Evolutionary conservation across 1,140 invertebrate genomes (phyloP), one percentile per base, ranked within the genome.

Genomic region (Drosophila quadrilineata): DNA sequence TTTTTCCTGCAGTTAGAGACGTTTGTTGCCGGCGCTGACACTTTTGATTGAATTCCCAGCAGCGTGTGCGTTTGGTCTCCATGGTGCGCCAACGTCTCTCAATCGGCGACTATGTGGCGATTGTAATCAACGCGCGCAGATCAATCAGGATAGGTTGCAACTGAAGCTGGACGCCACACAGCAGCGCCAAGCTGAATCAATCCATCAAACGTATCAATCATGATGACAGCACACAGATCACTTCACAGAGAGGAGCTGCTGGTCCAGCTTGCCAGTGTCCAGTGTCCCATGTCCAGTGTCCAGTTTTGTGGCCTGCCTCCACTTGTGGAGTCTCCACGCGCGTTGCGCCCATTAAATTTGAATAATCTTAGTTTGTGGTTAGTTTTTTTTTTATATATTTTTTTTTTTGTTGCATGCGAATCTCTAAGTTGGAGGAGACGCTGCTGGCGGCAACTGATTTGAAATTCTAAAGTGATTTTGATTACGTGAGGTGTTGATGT

Each of bases 121-220:
- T 80, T 80, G 71, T 86, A 86, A 86, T 86, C 80, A 86, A 82
- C 75, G 82, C 75, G 71, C 65, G 24, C 68, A 71, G 75, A 86
- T 85, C 80, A 82, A 77, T 82, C 76, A 86, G 67, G n/a, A 74
- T 71, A 71, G 45, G 58, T 64, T 50, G 49, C 43, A 40, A 57
- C 40, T 36, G n/a, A n/a, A n/a, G n/a, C n/a, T 71, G 65, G 62
- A 69, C 53, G 68, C 76, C 75, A 75, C 74, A 68, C 59, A 63
- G 52, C 52, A 74, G 73, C n/a, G n/a, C 64, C 63, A 66, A 33
- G 54, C 26, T 75, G 69, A 88, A 88, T 88, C 86, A 88, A 88
- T 88, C 79, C 74, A 85, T 85, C 86, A 88, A 88, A 86, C 85
- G 86, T 80, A 88, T 88, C 86, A 88, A 88, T 88, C 86, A 88